Evolutionary conservation across 2,888 invertebrate species (phyloP).

Genomic region (Lamproptera curius): DNA sequence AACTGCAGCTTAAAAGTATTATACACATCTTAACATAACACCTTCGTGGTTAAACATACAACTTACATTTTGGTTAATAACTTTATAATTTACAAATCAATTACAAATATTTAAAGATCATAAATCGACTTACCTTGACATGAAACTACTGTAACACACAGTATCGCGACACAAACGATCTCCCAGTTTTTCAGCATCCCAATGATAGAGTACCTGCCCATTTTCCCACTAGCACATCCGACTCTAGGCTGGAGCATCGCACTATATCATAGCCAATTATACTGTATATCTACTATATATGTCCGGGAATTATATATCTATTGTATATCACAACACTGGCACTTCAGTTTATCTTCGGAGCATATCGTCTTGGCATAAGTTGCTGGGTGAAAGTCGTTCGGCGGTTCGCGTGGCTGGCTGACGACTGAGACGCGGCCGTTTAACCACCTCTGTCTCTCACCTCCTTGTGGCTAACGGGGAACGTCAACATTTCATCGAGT

Average conservation of each 20-base stretch:
- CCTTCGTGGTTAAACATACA: too few species aligned
- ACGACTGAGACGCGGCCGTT: constrained; percentile 50
- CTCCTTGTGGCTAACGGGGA: constrained; percentile 32
- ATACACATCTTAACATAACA: too few species aligned
- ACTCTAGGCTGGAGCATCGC: constrained; percentile 69
- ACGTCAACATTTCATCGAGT: constrained; percentile 27
- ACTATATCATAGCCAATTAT: constrained; percentile 47
- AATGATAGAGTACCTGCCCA: constrained; percentile 37
- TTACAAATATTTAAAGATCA: background rate
- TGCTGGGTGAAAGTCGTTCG: constrained; percentile 36
- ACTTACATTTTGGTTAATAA: too few species aligned
- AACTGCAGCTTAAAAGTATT: too few species aligned
- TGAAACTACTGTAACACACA: constrained; percentile 45
- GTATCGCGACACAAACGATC: constrained; percentile 41
- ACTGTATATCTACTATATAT: too few species aligned
- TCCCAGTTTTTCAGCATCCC: constrained; percentile 22
- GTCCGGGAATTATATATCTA: constrained; percentile 17
- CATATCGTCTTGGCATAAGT: constrained; percentile 31
- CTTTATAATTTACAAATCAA: too few species aligned
- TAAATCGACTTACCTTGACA: constrained; percentile 62
- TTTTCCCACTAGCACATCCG: constrained; percentile 49
- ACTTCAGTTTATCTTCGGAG: constrained; percentile 24
- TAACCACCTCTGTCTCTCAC: constrained; percentile 42
- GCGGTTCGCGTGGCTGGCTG: constrained; percentile 43
- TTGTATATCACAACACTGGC: constrained; percentile 40